phyloP scores from a whole-genome alignment of 2,113 vertebrate genomes.

The Mus pahari region DNA sequence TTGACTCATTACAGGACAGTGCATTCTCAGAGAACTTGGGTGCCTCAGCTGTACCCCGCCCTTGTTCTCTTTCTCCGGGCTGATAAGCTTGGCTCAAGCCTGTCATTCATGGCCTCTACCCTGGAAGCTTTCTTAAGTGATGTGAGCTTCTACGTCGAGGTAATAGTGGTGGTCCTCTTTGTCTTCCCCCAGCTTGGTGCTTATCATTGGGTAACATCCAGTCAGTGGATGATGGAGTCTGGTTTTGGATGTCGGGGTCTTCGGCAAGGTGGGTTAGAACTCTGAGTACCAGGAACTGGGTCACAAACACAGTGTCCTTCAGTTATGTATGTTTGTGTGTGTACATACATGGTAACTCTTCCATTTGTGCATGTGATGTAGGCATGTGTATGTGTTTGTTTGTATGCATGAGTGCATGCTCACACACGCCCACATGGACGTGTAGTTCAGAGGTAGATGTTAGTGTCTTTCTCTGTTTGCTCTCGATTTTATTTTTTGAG shows the following conservation, averaged over 20 bases:
- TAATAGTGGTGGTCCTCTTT: not conserved
- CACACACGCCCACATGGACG: not conserved
- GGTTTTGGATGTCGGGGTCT: not conserved
- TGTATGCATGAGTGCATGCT: not conserved
- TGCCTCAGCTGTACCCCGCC: too few relatives aligned
- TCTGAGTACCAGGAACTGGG: not conserved
- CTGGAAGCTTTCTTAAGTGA: not conserved
- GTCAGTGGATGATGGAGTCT: not conserved
- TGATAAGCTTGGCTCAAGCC: not conserved
- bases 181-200: not conserved
- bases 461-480: not conserved
- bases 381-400: not conserved
- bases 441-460: not conserved
- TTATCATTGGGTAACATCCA: not conserved
- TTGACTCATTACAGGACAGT: constrained; percentile 69
- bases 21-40: not conserved
- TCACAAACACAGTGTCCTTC: not conserved
- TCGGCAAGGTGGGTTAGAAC: not conserved
- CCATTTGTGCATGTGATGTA: not conserved
- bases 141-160: not conserved
- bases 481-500: not conserved
- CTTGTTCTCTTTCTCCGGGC: not conserved
- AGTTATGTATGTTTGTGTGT: not conserved
- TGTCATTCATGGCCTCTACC: not conserved
- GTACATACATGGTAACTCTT: not conserved